phyloP scores from a whole-genome alignment of 2,888 invertebrate species.

The Euclidia mi region DNA sequence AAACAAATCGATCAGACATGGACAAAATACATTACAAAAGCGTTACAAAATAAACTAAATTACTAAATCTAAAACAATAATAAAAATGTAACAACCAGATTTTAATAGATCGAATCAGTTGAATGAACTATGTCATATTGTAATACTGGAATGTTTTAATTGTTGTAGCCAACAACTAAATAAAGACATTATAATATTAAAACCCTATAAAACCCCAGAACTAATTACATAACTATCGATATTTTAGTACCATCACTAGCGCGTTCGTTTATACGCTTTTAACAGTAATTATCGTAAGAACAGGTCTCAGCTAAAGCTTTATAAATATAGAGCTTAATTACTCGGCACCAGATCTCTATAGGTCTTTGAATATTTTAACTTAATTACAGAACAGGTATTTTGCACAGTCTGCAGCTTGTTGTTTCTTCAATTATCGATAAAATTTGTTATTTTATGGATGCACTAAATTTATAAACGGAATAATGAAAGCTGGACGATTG shows the following conservation, averaged over 20 bases:
- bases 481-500: too few relatives aligned
- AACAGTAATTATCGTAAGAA: slow-evolving; percentile 71
- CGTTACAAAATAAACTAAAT: too few relatives aligned
- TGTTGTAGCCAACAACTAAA: background rate
- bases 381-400: slow-evolving; percentile 51
- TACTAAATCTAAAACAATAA: too few relatives aligned
- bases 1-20: too few relatives aligned
- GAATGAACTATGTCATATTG: too few relatives aligned
- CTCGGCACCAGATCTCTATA: slow-evolving; percentile 50
- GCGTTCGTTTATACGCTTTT: slow-evolving; percentile 70
- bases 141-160: too few relatives aligned
- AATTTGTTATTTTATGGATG: background rate
- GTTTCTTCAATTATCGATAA: slow-evolving; percentile 1
- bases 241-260: slow-evolving; percentile 30
- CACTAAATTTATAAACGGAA: too few relatives aligned
- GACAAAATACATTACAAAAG: too few relatives aligned
- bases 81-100: too few relatives aligned
- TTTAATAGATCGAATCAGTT: too few relatives aligned
- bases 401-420: slow-evolving; percentile 12
- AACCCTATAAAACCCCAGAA: slow-evolving; percentile 4
- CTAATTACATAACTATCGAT: slow-evolving; percentile 37
- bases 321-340: slow-evolving; percentile 58
- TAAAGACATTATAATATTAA: background rate
- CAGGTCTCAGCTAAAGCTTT: slow-evolving; percentile 57
- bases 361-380: slow-evolving; percentile 54